phyloP scores from a whole-genome alignment of 1,140 invertebrate species.

The Mercenaria mercenaria region DNA sequence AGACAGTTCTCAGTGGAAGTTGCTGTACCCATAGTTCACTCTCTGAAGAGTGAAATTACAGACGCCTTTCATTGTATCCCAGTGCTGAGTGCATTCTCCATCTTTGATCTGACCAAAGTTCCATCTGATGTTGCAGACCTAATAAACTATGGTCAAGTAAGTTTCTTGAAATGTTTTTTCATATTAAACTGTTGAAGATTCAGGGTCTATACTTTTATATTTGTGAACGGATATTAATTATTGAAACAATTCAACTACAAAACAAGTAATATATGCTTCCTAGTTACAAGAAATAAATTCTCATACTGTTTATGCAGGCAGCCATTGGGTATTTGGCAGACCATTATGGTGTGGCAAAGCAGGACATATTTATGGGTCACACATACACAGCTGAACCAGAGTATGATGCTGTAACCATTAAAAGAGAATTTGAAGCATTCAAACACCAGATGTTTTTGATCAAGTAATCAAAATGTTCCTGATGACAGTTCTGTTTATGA shows the following conservation, averaged over 20 bases:
- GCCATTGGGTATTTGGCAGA: neutral
- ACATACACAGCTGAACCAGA: neutral
- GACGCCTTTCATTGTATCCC: neutral
- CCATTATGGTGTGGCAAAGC: neutral
- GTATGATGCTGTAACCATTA: neutral
- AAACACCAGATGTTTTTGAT: neutral
- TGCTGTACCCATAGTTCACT: neutral
- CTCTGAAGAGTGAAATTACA: neutral
- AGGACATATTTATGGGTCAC: neutral
- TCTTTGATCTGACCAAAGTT: conserved; percentile 3
- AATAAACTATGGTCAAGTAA: conserved; percentile 60
- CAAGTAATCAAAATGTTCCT: neutral
- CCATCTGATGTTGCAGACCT: conserved; percentile 64
- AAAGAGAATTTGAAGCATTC: neutral
- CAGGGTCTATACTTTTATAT: no score
- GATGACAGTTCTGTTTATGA: neutral
- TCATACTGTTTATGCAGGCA: neutral
- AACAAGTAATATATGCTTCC: neutral
- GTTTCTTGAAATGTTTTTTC: neutral
- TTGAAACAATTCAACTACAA: no score
- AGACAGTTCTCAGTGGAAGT: neutral
- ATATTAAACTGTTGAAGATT: no score
- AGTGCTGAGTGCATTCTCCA: neutral
- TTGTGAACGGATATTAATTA: no score
- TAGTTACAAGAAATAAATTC: neutral